Conservation (phyloP, 2,888 invertebrate species). For the Hanleya hanleyi region DNA sequence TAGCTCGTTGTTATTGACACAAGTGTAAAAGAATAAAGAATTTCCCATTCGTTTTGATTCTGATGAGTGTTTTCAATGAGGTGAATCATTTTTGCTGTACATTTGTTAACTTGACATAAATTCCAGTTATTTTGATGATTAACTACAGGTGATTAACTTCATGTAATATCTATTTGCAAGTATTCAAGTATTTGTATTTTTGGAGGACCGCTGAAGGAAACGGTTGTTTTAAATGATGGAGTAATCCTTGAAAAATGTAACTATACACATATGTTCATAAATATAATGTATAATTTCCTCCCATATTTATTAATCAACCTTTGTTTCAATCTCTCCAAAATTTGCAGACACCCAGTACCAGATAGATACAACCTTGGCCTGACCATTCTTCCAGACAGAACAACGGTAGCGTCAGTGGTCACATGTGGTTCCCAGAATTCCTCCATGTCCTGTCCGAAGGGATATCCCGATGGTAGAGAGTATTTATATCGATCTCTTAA, state of each 20-base stretch:
- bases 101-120: too few species aligned
- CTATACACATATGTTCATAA: background rate
- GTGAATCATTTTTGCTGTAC: too few species aligned
- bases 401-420: constrained; percentile 55
- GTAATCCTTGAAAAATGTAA: background rate
- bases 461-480: constrained; percentile 58
- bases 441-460: constrained; percentile 56
- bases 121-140: too few species aligned
- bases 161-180: too few species aligned
- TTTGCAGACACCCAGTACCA: constrained; percentile 65
- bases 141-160: too few species aligned
- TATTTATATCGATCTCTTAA: constrained; percentile 59
- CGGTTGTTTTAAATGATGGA: background rate
- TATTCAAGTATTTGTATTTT: too few species aligned
- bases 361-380: constrained; percentile 68
- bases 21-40: too few species aligned
- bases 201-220: too few species aligned
- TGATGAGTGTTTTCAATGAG: too few species aligned
- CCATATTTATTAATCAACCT: background rate
- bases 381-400: constrained; percentile 57
- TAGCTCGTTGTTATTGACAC: too few species aligned
- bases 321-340: constrained; percentile 13
- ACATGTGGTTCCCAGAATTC: constrained; percentile 63
- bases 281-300: background rate
- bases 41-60: too few species aligned